A percentile compares a stretch with the other conserved stretches of the same genome.
These are phyloP conservation scores for Oxyura jamaicensis DNA, from an alignment of 2,113 vertebrate genomes.

Conservation along the genomic window DNA sequence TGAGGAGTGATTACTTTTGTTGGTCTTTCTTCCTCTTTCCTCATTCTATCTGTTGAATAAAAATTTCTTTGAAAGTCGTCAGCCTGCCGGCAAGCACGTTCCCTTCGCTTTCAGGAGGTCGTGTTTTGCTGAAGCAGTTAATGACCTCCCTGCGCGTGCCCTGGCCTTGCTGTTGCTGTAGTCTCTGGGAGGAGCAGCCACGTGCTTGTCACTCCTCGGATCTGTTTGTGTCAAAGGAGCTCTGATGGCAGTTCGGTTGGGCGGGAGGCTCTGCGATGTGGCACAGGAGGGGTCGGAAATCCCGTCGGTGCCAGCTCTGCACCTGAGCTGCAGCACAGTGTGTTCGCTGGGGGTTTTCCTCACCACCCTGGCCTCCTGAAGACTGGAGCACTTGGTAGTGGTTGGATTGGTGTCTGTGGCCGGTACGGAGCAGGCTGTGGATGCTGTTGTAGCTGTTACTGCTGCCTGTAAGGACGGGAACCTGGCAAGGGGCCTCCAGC, in stretches of 20 bases:
- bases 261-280: background rate
- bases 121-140: background rate
- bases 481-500: background rate
- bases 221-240: background rate
- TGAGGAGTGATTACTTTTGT: background rate
- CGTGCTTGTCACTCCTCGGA: too few relatives aligned
- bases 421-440: background rate
- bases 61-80: background rate
- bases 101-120: background rate
- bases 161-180: background rate
- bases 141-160: background rate
- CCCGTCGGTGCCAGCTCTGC: background rate
- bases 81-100: too few relatives aligned
- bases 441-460: background rate
- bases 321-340: background rate
- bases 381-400: rapidly evolving
- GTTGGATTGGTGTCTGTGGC: background rate
- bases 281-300: background rate
- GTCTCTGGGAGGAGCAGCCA: background rate
- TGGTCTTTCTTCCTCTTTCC: background rate
- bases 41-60: background rate
- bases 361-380: background rate
- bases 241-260: background rate
- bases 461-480: background rate
- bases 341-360: background rate